A percentile compares a stretch with the other conserved stretches of the same genome.
phyloP scores from a whole-genome alignment of 92 coral and sea anemone species.

The Montipora capitata region DNA sequence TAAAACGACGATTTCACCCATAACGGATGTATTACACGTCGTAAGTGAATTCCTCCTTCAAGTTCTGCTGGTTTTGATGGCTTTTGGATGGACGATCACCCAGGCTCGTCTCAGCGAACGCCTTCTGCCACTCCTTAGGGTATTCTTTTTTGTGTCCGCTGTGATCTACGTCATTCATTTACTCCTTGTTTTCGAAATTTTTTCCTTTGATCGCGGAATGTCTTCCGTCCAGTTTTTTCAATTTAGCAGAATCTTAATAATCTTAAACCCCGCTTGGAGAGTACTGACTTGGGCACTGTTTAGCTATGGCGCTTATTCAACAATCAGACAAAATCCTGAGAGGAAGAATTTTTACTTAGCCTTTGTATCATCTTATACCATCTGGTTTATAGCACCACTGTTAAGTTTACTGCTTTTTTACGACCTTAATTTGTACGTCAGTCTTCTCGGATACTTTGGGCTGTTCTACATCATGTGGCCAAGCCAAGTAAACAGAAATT shows the following conservation, averaged over 20 bases:
- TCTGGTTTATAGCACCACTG: constrained; percentile 79
- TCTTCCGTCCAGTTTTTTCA: constrained; percentile 6
- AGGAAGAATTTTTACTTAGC: constrained; percentile 60
- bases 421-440: constrained; percentile 28
- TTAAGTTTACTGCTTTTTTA: constrained; percentile 9
- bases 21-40: constrained; percentile 62
- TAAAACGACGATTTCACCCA: constrained; percentile 35
- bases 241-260: constrained; percentile 1
- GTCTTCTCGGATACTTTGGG: constrained; percentile 58
- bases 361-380: constrained; percentile 31
- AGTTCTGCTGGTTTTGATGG: constrained; percentile 60
- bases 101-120: constrained; percentile 51
- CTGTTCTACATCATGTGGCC: constrained; percentile 77
- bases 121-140: constrained; percentile 44
- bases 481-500: constrained; percentile 47
- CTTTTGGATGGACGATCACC: constrained; percentile 84
- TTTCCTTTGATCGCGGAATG: not conserved
- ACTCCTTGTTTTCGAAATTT: not conserved
- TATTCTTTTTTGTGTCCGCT: constrained; percentile 66
- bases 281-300: constrained; percentile 75
- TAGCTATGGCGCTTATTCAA: constrained; percentile 9
- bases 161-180: constrained; percentile 69
- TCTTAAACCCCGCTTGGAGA: constrained; percentile 37
- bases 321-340: constrained; percentile 67
- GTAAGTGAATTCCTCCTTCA: constrained; percentile 70